Evolutionary conservation across 2,113 vertebrate genomes (phyloP), one percentile per base, ranked within the genome.

Genomic region (Coreoperca whiteheadi): DNA sequence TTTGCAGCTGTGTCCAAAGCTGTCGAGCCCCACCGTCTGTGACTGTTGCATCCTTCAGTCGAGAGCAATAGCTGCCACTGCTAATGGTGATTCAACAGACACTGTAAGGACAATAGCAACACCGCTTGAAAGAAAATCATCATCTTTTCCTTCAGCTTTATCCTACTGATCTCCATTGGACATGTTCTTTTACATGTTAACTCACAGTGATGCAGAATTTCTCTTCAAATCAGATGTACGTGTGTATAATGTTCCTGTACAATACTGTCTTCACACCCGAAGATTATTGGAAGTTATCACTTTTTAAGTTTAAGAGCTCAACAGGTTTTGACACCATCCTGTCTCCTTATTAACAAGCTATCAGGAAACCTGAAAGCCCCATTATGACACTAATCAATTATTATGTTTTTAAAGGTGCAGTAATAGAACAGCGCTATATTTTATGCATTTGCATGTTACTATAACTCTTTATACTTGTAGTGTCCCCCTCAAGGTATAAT

Each of bases 1-100:
- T 56, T 71, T 8, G 1, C 67, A 84, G 61, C 74, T 88, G 73
- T 74, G 79, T 79, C 46, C 63, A 50, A 53, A 73, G 32, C 66
- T 65, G 30, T 54, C 18, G 21, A 14, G 37, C 50, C 15, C 15
- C 25, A 6, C 4, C 8, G 9, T 56, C 41, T 61, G 15, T 30
- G 46, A 11, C 23, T 70, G 30, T 43, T 67, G 68, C 25, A 10
- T 76, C 25, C 69, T 78, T 41, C 5, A 30, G 28, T 75, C 12
- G 50, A n/a, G 60, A 50, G 23, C 75, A 83, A 64, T 23, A 25
- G 28, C 56, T 80, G 57, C 53, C 78, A 57, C 30, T 14, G 28
- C n/a, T 66, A 37, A 56, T 46, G 30, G 30, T 56, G 70, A 79
- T 37, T 71, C 71, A 75, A 59, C 56, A 74, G 76, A 10, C 61